Base-by-base conservation (phyloP, 37 sponge, comb jelly and placozoan genomes). In the Spongilla lacustris region DNA sequence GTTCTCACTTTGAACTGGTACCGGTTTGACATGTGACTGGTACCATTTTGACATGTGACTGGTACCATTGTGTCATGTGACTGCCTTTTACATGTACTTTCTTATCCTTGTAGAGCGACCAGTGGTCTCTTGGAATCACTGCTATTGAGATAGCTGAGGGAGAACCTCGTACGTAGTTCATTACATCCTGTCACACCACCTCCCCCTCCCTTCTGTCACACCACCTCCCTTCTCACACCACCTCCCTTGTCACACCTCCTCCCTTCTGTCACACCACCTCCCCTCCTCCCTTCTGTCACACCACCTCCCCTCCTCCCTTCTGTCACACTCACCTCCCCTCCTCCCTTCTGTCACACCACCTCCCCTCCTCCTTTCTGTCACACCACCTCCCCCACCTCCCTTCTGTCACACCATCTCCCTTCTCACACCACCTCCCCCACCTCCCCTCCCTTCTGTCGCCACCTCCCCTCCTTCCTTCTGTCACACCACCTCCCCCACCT, bases 91-190 rank as follows among this genome's bases (percentile, higher is more conserved):
- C 25, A 4, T 35, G 66, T 37, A 58, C 71, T 6, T 69, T n/a
- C 81, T 22, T 33, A n/a, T n/a, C n/a, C n/a, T n/a, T n/a, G n/a
- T n/a, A 95, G 98, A 93, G 95, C 91, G 99, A 98, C 67, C 93
- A 97, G 77, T 98, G 99, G 99, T 98, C 99, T 29, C 84, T 96
- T 14, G 99, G 99, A 3, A 98, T 98, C 68, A 98, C 99, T 13
- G 86, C 93, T 76, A 90, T 98, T 76, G 99, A 98, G 49, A 93
- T 96, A 25, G 99, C 99, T 24, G 99, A 98, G 50, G 95, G 99
- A 87, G 94, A 96, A 73, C 96, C 97, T 21, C 98, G 96, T 86
- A 25, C 29, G 31, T 29, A 69, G 6, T 27, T 30, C 36, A 28
- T 79, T 6, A 10, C 2, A 33, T 10, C 67, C 3, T 28, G 11